A percentile compares a stretch with the other conserved stretches of the same genome.
Evolutionary conservation across 2,797 vertebrate species (phyloP).

Genomic region (Carapus acus): DNA sequence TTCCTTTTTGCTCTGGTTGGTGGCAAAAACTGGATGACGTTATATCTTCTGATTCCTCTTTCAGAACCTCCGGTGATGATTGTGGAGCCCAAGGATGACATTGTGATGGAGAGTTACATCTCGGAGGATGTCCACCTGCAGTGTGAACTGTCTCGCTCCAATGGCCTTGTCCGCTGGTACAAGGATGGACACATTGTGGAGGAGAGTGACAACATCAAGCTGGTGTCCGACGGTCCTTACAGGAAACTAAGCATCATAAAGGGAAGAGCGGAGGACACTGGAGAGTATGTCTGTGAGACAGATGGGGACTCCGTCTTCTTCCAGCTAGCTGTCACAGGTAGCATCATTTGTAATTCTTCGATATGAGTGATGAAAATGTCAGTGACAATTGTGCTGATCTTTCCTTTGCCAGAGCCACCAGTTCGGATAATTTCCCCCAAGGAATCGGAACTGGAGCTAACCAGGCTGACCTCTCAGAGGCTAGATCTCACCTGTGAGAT

Average conservation of each 20-base stretch:
- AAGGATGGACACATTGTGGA: conserved; percentile 81
- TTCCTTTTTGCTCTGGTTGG: background rate
- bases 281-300: conserved; percentile 86
- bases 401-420: conserved; percentile 71
- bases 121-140: conserved; percentile 76
- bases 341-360: background rate
- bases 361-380: background rate
- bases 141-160: conserved; percentile 81
- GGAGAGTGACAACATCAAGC: conserved; percentile 51
- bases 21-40: background rate
- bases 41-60: background rate
- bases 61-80: conserved; percentile 84
- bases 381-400: no score
- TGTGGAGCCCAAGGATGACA: conserved; percentile 78
- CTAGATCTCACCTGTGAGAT: conserved; percentile 85
- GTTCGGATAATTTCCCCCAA: conserved; percentile 78
- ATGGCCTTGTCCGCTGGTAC: conserved; percentile 76
- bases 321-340: conserved; percentile 81
- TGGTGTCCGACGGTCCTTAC: conserved; percentile 73
- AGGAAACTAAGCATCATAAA: conserved; percentile 71
- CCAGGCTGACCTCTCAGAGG: conserved; percentile 59
- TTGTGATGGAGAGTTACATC: conserved; percentile 62
- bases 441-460: conserved; percentile 74
- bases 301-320: conserved; percentile 86
- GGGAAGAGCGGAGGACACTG: conserved; percentile 64